Base-by-base conservation (phyloP, 2,888 invertebrate species). In the Physocephala rufipes region DNA sequence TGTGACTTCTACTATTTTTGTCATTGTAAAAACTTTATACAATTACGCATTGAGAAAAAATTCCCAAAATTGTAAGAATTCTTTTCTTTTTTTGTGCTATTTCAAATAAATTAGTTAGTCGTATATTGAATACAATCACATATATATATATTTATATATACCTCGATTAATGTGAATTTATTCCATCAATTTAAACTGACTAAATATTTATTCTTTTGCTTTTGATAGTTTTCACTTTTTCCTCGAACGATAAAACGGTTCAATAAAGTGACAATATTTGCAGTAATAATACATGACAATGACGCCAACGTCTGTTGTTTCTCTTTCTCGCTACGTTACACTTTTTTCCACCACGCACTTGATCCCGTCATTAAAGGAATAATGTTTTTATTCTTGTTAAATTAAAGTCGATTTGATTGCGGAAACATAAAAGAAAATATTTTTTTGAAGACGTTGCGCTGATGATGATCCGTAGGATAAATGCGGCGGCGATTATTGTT, bases 161-260 rank as follows among this genome's bases (percentile, higher is more conserved):
- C 62, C 62, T 62, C 62, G 24, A 45, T 13, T 21, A n/a, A 15
- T 19, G 43, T 16, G 15, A 24, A 43, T 62, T 62, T 62, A 62
- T 36, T 62, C 62, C 62, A 62, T 62, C 62, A 62, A 43, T 45
- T 43, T 9, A 45, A 43, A 9, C 45, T 36, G n/a, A 21, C 45
- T 1, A 53, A 21, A 4, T 36, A 21, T 43, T 26, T n/a, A 16
- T 15, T 24, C 58, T 53, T 53, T 19, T 2, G 53, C 24, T n/a
- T 4, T 53, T 53, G 16, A 19, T 7, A 21, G 12, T 16, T 53
- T 53, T 53, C 53, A 53, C 53, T 53, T 53, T 24, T 21, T 24
- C 58, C 26, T 26, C 24, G 58, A 12, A 58, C 28, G 28, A 58
- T 16, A 16, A 58, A 26, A 24, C 55, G 19, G 28, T 2, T 28